Base-by-base conservation (phyloP, 2,888 invertebrate genomes). In the Malacosoma neustria region DNA sequence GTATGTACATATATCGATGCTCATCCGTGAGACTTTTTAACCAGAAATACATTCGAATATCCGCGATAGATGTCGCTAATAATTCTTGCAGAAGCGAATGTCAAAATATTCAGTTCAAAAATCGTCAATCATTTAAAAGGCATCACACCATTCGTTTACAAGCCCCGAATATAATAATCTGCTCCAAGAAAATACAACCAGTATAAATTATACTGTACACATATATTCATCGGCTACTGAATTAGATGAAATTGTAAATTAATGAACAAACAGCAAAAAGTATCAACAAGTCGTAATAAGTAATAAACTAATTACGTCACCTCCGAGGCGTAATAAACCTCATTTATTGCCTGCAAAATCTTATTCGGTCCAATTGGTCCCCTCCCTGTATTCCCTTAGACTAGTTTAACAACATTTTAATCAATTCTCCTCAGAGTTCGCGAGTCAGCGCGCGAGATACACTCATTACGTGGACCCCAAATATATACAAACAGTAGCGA, bases 391-490 rank as follows among this genome's bases (percentile, higher is more conserved):
- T 77, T 79, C 74, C 76, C 68, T 72, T 61, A 77, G 73, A 75
- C 75, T 79, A 61, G 63, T 67, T 74, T 80, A 84, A 84, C 82
- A 80, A 81, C 77, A 74, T 84, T 84, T 82, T 82, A 84, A 84
- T 84, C 84, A 84, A 84, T 84, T 84, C 79, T 81, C 74, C 72
- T 73, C 82, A 82, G 80, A 75, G 79, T 80, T 81, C 67, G 77
- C 84, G 84, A 81, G 79, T 81, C 82, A 80, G 70, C 76, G 81
- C 77, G 71, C 67, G 69, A 79, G 81, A 82, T 79, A 81, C 76
- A 80, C 79, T 81, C 80, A 82, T 82, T 82, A 81, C 73, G 61
- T 60, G 72, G 66, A 80, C 81, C 82, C 82, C 81, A 81, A 81
- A 84, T 81, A 82, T 81, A 82, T 80, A 84, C 79, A 82, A 84